Base-by-base conservation (phyloP, 2,888 invertebrate species). In the Drosophila phalerata region DNA sequence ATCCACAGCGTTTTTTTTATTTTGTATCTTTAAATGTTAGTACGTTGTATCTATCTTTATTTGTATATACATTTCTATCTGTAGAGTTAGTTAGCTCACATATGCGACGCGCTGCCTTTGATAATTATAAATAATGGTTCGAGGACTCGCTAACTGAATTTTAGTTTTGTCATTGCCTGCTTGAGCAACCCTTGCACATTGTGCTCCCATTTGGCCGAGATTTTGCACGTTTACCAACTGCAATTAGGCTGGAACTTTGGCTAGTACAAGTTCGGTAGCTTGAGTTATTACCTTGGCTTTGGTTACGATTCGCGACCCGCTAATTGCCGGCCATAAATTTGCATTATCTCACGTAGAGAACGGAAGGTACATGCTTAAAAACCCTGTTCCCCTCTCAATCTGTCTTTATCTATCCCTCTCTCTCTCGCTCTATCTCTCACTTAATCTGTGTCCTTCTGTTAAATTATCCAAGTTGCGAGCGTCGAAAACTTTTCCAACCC, bases 261-360 rank as follows among this genome's bases (percentile, higher is more conserved):
- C 77, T 70, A 77, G 81, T 65, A 79, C 65, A 85, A 85, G 77
- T 80, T 80, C 51, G 72, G 45, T 49, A 61, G 48, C 49, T 69
- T 86, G 84, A 85, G 72, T 86, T 85, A 85, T 88, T 76, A 71
- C 79, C 78, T 19, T 71, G 76, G 69, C 85, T 85, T 76, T 73
- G 87, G 73, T 78, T 85, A 58, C 79, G 79, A 87, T 77, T 81
- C 81, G 83, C 84, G 79, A 76, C 71, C 86, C 74, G 88, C 84
- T 85, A 85, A 85, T 85, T 88, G 88, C 88, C 73, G 71, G 76
- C 88, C 81, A 85, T 85, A 85, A 85, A 85, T 85, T 86, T 88
- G 86, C 88, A 85, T 85, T 85, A 85, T 86, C 84, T 85, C 84
- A 85, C 88, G 84, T 88, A 83, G 73, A 48, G 55, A 62, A 55